phyloP scores from a whole-genome alignment of 2,113 vertebrate species.

The Ailurus styani region DNA sequence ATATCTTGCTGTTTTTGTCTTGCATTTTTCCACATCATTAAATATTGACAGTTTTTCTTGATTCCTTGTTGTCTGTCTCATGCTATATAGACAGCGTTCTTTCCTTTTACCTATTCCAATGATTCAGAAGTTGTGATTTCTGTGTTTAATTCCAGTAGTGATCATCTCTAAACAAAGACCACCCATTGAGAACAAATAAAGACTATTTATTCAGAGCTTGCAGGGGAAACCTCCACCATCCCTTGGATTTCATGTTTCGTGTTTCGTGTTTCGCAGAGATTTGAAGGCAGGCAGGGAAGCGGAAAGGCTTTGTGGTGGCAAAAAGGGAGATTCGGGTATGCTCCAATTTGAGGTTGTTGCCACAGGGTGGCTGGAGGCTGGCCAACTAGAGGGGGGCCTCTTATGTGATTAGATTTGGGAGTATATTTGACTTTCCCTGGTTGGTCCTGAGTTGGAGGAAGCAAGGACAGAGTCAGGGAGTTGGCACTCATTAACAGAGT shows the following conservation, averaged over 20 bases:
- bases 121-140: neutral
- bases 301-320: neutral
- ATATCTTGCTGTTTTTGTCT: neutral
- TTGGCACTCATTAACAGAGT: neutral
- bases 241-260: neutral
- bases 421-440: neutral
- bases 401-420: neutral
- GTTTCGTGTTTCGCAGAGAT: neutral
- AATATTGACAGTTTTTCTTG: neutral
- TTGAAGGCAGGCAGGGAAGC: neutral
- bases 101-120: neutral
- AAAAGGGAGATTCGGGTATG: neutral
- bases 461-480: neutral
- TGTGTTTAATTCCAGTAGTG: neutral
- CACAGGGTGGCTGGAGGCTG: neutral
- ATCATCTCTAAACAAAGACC: neutral
- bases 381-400: neutral
- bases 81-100: neutral
- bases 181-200: neutral
- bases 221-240: neutral
- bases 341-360: neutral
- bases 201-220: neutral
- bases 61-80: neutral
- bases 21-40: neutral
- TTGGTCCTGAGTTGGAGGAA: neutral